Base-by-base conservation (phyloP, 2,113 vertebrate genomes). In the Scytalopus superciliaris region DNA sequence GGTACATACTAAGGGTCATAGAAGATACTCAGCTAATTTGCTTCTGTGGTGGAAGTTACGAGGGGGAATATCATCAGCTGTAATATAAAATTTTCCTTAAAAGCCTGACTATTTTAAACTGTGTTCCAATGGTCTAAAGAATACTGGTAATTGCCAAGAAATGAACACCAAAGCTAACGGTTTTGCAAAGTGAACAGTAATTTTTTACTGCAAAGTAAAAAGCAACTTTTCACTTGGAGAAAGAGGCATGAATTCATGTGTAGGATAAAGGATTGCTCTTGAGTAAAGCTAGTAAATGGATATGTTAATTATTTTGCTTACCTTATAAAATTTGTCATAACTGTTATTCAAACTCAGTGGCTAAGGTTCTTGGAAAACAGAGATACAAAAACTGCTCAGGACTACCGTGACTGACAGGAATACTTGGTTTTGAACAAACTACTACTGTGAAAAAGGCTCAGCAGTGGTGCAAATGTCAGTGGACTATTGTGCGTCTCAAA, bases 311-410 rank as follows among this genome's bases (percentile, higher is more conserved):
- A 53, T 95, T 96, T 94, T 94, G 50, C 66, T 96, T 80, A 33
- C 37, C 95, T 56, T 90, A 73, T 77, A 96, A 87, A 96, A 94
- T 89, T 79, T 80, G 24, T 82, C 12, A 82, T 80, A 89, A 93
- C 70, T 96, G 31, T 94, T 94, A 86, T 67, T 94, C 78, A 96
- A 94, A 91, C 18, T 74, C 83, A 95, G 72, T 91, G 91, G 62
- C 62, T 94, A 94, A 93, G 89, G 22, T 53, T 93, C 95, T 92
- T 91, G 68, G 83, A 96, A 97, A 96, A 90, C 35, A 87, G 35
- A 21, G 47, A 67, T 56, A 18, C 16, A 67, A 91, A 96, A 95
- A 64, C 83, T 94, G 66, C 84, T 93, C 84, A 91, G 56, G 91
- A 96, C 86, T 94, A 91, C 59, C 86, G 14, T 75, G 84, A 84